Base-by-base conservation (phyloP, 2,888 invertebrate genomes). In the Schizotus pectinicornis region DNA sequence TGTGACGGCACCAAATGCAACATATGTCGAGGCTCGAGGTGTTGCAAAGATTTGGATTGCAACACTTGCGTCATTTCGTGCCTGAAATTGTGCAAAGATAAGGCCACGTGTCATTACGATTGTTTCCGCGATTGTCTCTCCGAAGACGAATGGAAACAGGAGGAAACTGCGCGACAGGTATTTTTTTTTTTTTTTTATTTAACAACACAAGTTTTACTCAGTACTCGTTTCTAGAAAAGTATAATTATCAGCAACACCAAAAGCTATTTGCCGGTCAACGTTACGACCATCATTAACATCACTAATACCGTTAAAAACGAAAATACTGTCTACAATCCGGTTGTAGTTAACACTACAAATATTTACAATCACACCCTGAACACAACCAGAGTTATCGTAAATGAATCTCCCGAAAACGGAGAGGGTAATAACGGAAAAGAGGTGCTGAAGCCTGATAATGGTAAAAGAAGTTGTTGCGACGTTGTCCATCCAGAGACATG, bases 231-330 rank as follows among this genome's bases (percentile, higher is more conserved):
- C 2, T 13, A 50, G 50, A 22, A 6, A 8, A 36, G 38, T 12
- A 7, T 14, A 36, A 6, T 9, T 5, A 13, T 38, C 1, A 31
- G 43, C 11, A 41, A 11, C 13, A 39, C 50, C 22, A 38, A 36
- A 12, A 43, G 46, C 14, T 59, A 59, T 38, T 11, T 59, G 7
- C 59, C 59, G 1, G 55, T 55, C 22, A 59, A 59, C 9, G 59
- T 59, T 12, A 59, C 59, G 7, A 59, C 59, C 0, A 22, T 54
- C n/a, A 59, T 59, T 7, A 59, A 59, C 14, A 55, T 59, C 22
- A 59, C 59, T 1, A 59, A 59, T 22, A 35, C 45, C 1, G 35
- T 59, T 9, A 33, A 49, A 14, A 59, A 50, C 13, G 42, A 59
- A 11, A 51, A 57, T 13, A 0, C n/a, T 1, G 7, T 57, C 5